Conservation (phyloP, 92 coral and sea anemone species). For the Parazoanthus atlanticus region DNA sequence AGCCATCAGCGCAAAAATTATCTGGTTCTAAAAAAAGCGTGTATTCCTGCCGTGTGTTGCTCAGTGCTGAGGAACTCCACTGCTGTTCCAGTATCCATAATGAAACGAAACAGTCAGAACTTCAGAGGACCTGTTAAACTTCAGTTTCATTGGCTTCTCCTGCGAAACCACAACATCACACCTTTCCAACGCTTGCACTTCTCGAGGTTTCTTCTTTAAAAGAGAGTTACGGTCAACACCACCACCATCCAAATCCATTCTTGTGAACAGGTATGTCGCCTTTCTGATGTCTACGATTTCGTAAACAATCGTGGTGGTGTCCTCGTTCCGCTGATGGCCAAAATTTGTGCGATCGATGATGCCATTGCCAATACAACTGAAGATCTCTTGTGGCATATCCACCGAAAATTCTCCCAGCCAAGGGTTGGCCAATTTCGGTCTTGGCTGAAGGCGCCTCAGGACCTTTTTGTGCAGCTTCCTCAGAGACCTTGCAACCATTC, state of each 20-base stretch:
- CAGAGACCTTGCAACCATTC: conserved; percentile 10
- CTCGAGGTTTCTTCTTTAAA: background rate
- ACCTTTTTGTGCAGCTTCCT: background rate
- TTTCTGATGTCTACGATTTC: background rate
- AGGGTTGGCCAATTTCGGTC: background rate
- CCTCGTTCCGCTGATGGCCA: background rate
- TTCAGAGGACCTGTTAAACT: background rate
- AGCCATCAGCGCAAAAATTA: no score
- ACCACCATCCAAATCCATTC: background rate
- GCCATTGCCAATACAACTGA: conserved; percentile 5
- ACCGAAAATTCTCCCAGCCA: conserved; percentile 12
- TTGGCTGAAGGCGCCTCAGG: conserved; percentile 14
- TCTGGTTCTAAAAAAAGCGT: no score
- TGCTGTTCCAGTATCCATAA: background rate
- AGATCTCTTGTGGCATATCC: background rate
- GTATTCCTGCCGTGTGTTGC: no score
- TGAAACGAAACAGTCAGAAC: background rate
- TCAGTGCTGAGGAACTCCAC: no score
- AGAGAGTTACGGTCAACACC: background rate
- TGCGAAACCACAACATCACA: background rate
- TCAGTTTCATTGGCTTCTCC: background rate
- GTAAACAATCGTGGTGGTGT: conserved; percentile 5
- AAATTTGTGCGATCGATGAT: conserved; percentile 9
- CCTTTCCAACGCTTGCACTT: background rate
- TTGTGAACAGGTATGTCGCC: background rate